Conservation (phyloP, 2,113 vertebrate genomes). For the Corythoichthys intestinalis region DNA sequence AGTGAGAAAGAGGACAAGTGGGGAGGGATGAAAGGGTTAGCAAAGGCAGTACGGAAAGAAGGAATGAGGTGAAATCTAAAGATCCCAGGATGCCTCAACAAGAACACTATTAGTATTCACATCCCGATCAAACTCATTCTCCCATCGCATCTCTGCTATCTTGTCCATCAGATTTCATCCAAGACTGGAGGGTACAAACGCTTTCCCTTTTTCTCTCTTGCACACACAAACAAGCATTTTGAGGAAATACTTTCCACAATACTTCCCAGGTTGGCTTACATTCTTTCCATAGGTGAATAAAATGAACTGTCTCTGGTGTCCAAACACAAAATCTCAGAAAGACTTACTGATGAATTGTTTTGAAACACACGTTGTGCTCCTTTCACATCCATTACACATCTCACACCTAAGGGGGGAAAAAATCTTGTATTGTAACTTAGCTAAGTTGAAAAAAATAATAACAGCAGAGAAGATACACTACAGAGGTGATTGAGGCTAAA, state of each 20-base stretch:
- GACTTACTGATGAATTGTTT: constrained; percentile 16
- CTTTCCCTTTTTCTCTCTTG: constrained; percentile 9
- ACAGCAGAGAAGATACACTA: not conserved
- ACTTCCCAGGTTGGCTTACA: constrained; percentile 3
- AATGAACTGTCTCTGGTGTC: not conserved
- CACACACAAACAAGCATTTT: constrained; percentile 7
- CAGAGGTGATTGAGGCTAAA: constrained; percentile 9
- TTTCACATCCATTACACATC: constrained; percentile 17
- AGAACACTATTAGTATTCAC: constrained; percentile 62
- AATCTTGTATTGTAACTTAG: not conserved
- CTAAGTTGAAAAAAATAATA: not conserved
- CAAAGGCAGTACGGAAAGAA: not conserved
- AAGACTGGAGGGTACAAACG: constrained; percentile 30
- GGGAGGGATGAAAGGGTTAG: not conserved
- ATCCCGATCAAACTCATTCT: constrained; percentile 38
- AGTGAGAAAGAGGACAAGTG: not conserved
- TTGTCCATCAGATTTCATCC: constrained; percentile 55
- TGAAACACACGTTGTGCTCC: not conserved
- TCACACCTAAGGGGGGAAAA: not conserved
- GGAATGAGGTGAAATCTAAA: constrained; percentile 15
- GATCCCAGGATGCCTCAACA: constrained; percentile 44
- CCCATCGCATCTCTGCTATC: constrained; percentile 38
- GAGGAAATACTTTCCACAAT: not conserved
- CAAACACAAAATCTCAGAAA: constrained; percentile 6
- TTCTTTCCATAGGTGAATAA: not conserved